Evolutionary conservation across 2,797 vertebrate species (phyloP).

Genomic region (Petrocephalus schoutedeni): DNA sequence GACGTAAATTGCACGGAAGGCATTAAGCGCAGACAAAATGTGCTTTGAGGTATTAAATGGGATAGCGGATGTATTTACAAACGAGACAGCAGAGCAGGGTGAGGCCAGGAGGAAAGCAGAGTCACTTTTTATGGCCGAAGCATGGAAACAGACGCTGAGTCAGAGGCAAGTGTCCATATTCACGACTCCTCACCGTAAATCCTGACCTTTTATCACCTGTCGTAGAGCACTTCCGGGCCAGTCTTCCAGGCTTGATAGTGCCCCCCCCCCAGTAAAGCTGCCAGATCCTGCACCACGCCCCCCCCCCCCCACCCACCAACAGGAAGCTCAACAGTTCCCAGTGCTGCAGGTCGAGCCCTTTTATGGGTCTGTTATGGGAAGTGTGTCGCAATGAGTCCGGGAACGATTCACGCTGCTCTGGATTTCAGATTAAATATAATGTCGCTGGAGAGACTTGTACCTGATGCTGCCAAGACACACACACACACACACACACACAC

Average conservation of each 20-base stretch:
- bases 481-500: no score
- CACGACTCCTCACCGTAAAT: slow-evolving; percentile 45
- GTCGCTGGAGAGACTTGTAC: no score
- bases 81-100: not conserved
- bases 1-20: not conserved
- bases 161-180: slow-evolving; percentile 33
- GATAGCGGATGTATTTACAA: not conserved
- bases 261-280: slow-evolving; percentile 41
- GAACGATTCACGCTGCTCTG: no score
- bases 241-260: slow-evolving; percentile 27
- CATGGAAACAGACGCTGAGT: slow-evolving; percentile 34
- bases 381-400: no score
- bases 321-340: no score
- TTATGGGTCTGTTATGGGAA: no score
- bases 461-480: no score
- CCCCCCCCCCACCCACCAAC: no score
- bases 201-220: slow-evolving; percentile 45
- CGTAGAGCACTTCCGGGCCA: slow-evolving; percentile 36
- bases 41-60: not conserved
- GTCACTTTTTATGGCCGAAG: not conserved
- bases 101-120: not conserved
- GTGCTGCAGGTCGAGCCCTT: no score
- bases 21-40: not conserved
- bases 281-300: slow-evolving; percentile 21
- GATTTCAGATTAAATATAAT: no score